These are phyloP conservation scores for Melanotaenia duboulayi DNA, from an alignment of 2,113 vertebrate genomes.

Conservation along the genomic window DNA sequence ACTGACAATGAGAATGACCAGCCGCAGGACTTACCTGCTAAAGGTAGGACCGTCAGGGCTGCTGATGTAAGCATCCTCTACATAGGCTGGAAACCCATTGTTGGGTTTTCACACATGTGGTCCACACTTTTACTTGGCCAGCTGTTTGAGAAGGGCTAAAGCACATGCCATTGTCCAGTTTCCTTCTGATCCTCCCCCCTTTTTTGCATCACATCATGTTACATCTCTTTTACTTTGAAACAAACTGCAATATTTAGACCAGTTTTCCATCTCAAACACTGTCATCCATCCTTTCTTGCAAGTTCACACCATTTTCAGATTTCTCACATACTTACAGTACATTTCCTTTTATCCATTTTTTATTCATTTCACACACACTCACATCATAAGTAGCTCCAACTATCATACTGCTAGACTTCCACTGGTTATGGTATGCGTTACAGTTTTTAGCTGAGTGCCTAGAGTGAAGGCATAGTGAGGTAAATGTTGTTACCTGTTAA, in stretches of 20 bases:
- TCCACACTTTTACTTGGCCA: conserved; percentile 1
- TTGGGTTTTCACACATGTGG: conserved; percentile 14
- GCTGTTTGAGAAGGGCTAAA: conserved; percentile 38
- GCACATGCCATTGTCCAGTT: conserved; percentile 76
- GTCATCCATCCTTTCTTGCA: conserved; percentile 45
- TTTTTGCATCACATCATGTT: conserved; percentile 42
- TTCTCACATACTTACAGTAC: conserved; percentile 29
- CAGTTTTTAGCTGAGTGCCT: background rate
- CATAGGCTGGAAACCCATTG: background rate
- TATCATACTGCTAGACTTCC: conserved; percentile 45
- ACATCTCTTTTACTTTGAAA: conserved; percentile 38
- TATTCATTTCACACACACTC: conserved; percentile 52
- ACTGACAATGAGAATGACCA: conserved; percentile 77
- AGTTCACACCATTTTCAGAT: conserved; percentile 39
- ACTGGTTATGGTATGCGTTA: conserved; percentile 25
- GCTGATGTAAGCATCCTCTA: conserved; percentile 43
- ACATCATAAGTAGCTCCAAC: conserved; percentile 26
- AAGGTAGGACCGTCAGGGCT: conserved; percentile 86
- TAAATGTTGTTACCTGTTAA: background rate
- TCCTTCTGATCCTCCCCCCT: conserved; percentile 32
- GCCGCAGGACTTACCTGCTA: conserved; percentile 85
- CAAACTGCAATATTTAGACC: conserved; percentile 30
- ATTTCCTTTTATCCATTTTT: conserved; percentile 36
- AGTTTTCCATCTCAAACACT: conserved; percentile 38
- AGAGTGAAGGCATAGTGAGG: background rate